Evolutionary conservation across 2,888 invertebrate species (phyloP).

Genomic region (Zygogramma bicolorata): DNA sequence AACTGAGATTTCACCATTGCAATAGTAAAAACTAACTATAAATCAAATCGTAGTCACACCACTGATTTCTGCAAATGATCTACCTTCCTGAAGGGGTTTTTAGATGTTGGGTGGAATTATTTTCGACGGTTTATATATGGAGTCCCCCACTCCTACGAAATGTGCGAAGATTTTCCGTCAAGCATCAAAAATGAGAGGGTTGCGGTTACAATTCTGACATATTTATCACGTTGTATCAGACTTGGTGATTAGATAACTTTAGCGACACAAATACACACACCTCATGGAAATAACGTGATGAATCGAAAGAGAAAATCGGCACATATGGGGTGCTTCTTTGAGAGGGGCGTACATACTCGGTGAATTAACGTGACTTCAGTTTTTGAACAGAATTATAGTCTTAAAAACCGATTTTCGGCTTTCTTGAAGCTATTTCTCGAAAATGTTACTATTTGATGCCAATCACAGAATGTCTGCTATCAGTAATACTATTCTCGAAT

Average conservation of each 20-base stretch:
- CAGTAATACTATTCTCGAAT: too few species aligned
- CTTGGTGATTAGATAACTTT: not conserved
- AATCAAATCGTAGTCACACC: not conserved
- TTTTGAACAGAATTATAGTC: not conserved
- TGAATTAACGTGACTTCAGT: not conserved
- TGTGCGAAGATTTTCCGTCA: not conserved
- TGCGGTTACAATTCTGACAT: not conserved
- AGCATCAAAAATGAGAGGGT: slow-evolving; percentile 7
- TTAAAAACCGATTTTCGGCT: not conserved
- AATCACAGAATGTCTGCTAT: too few species aligned
- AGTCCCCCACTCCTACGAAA: slow-evolving; percentile 17
- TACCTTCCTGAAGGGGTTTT: not conserved
- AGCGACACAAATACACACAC: not conserved
- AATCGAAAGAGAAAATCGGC: not conserved
- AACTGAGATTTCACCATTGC: not conserved
- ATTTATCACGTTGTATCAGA: not conserved
- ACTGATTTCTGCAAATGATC: not conserved
- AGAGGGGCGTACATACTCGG: not conserved
- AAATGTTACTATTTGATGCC: too few species aligned
- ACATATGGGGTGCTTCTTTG: not conserved
- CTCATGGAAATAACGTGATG: not conserved
- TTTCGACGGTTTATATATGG: slow-evolving; percentile 14
- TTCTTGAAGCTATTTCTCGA: too few species aligned
- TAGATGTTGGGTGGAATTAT: not conserved
- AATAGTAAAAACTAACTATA: not conserved